These are phyloP conservation scores for Zeugodacus cucurbitae DNA, from an alignment of 1,140 invertebrate species.

Conservation along the genomic window DNA sequence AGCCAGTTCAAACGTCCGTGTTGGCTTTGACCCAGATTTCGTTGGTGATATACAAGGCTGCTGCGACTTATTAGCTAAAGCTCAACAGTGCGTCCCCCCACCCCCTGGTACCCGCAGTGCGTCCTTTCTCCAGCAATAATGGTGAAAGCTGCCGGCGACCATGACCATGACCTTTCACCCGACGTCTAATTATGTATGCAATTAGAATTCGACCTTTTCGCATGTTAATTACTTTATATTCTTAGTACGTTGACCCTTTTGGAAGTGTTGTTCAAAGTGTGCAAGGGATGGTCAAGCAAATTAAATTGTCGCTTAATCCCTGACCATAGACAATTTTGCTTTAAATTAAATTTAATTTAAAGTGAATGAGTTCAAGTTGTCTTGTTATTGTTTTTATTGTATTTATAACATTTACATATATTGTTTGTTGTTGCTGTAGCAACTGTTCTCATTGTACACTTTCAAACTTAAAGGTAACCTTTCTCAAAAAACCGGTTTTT, in stretches of 20 bases:
- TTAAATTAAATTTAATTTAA: not conserved
- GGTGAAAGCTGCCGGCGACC: not conserved
- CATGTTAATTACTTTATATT: constrained; percentile 36
- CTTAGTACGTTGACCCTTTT: constrained; percentile 4
- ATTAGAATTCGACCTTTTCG: constrained; percentile 37
- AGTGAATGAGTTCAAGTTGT: not conserved
- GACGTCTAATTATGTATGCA: constrained; percentile 19
- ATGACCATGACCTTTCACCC: constrained; percentile 14
- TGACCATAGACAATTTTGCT: not conserved
- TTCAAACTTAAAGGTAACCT: no score
- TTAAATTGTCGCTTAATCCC: not conserved
- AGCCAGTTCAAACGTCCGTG: not conserved
- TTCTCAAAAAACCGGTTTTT: no score
- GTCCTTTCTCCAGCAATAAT: not conserved
- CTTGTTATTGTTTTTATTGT: no score
- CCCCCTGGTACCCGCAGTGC: not conserved
- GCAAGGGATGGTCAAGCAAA: not conserved
- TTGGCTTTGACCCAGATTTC: not conserved
- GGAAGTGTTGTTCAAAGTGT: not conserved
- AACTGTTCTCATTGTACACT: not conserved
- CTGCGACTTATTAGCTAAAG: not conserved
- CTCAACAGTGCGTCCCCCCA: not conserved
- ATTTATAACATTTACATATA: no score
- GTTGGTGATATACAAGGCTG: not conserved
- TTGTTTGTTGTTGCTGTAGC: not conserved